Percentiles rank a stretch among this genome's conserved stretches.
Evolutionary conservation across 2,888 invertebrate genomes (phyloP).

Genomic region (Campoletis raptor): DNA sequence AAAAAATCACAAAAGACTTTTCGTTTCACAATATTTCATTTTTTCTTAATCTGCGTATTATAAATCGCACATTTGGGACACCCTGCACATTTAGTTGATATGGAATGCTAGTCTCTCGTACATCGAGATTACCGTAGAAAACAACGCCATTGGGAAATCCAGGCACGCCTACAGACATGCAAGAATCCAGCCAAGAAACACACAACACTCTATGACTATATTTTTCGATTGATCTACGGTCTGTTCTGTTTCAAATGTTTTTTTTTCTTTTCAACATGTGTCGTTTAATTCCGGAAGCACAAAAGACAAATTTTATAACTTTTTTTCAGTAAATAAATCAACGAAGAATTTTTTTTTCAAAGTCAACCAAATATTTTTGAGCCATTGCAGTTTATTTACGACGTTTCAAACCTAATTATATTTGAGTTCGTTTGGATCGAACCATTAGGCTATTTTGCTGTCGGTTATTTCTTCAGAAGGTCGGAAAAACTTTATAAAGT

Average conservation of each 20-base stretch:
- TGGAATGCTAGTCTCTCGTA: constrained; percentile 19
- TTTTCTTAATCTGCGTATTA: not conserved
- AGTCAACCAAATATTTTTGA: not conserved
- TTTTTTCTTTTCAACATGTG: not conserved
- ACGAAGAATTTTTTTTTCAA: not conserved
- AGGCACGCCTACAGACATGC: constrained; percentile 39
- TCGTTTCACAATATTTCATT: not conserved
- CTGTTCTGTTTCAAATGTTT: not conserved
- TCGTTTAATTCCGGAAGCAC: not conserved
- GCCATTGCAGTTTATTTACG: too few relatives aligned
- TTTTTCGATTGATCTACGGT: constrained; percentile 20
- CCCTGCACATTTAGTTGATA: not conserved
- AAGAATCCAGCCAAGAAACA: constrained; percentile 49
- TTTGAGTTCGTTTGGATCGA: too few relatives aligned
- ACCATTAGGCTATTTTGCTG: too few relatives aligned
- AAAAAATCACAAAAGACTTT: not conserved
- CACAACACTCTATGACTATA: constrained; percentile 42
- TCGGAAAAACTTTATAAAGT: too few relatives aligned
- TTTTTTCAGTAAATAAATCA: not conserved
- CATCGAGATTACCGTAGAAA: constrained; percentile 52
- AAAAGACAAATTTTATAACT: not conserved
- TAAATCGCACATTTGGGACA: not conserved
- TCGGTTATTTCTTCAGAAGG: too few relatives aligned
- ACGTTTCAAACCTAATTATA: too few relatives aligned
- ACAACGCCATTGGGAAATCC: constrained; percentile 65